phyloP scores from a whole-genome alignment of 1,140 invertebrate species.

The Bombyx mori region ASM3026992v2 NC_085133.1:10407001-10407500 shows the following conservation, averaged over 20 bases:
- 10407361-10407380: constrained; percentile 19
- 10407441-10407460: constrained; percentile 43
- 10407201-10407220: constrained; percentile 22
- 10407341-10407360: constrained; percentile 24
- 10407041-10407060: constrained; percentile 27
- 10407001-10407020: constrained; percentile 26
- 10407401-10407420: constrained; percentile 20
- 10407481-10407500: constrained; percentile 53
- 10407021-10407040: constrained; percentile 15
- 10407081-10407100: constrained; percentile 25
- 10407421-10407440: constrained; percentile 45
- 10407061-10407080: constrained; percentile 19
- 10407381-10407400: constrained; percentile 5
- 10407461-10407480: constrained; percentile 68
- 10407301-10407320: constrained; percentile 29
- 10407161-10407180: constrained; percentile 32
- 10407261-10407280: constrained; percentile 31
- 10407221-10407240: constrained; percentile 27
- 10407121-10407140: constrained; percentile 34
- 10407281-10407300: constrained; percentile 36
- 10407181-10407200: constrained; percentile 25
- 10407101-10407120: constrained; percentile 29
- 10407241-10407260: constrained; percentile 30
- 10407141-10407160: constrained; percentile 28
- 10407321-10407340: constrained; percentile 19